phyloP scores from a whole-genome alignment of 2,888 invertebrate species.

The Dendrolimus pini region DNA sequence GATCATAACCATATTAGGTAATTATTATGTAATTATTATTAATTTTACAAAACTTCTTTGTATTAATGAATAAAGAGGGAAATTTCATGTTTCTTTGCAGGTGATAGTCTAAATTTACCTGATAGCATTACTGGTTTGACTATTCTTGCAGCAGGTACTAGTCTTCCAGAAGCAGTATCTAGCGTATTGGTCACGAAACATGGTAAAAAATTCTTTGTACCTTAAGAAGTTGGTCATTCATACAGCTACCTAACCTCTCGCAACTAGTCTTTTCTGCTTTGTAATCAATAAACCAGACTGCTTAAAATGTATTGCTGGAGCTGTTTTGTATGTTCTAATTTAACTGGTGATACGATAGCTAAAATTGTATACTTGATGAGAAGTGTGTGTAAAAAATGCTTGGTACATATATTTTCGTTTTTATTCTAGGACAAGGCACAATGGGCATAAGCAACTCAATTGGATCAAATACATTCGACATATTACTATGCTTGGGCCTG shows the following conservation, averaged over 20 bases:
- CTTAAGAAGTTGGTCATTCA: neutral
- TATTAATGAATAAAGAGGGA: too few species aligned
- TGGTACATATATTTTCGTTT: conserved; percentile 1
- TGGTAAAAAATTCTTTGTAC: conserved; percentile 65
- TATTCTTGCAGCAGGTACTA: conserved; percentile 89
- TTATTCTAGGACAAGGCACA: conserved; percentile 78
- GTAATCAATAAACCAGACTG: too few species aligned
- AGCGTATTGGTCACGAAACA: conserved; percentile 89
- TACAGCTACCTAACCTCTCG: too few species aligned
- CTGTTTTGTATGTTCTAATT: too few species aligned
- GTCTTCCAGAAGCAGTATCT: conserved; percentile 91
- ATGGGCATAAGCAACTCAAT: conserved; percentile 90
- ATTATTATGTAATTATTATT: conserved; percentile 3
- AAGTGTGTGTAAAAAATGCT: too few species aligned
- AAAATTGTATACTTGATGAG: neutral
- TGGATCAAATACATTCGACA: conserved; percentile 89
- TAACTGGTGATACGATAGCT: neutral
- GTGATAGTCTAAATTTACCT: conserved; percentile 86
- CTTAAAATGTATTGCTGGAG: too few species aligned
- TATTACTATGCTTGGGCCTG: conserved; percentile 84
- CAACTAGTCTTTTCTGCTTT: too few species aligned
- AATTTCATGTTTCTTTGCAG: conserved; percentile 40
- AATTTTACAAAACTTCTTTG: too few species aligned
- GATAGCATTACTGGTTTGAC: conserved; percentile 92
- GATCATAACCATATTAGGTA: conserved; percentile 89